Evolutionary conservation across 2,888 invertebrate species (phyloP).

Genomic region (Hypomecis punctinalis): DNA sequence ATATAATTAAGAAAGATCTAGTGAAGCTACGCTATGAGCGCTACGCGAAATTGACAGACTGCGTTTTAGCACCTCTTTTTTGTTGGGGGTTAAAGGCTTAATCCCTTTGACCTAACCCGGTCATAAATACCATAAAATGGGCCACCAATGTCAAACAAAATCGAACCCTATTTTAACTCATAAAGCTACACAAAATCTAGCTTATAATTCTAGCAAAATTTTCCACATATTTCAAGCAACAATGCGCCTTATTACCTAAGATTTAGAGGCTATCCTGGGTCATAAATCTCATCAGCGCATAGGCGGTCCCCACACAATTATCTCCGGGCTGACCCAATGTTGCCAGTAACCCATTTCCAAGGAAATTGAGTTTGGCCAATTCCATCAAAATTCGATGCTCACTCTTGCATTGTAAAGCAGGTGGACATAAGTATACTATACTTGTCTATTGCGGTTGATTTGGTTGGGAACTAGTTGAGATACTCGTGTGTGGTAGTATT

Average conservation of each 20-base stretch:
- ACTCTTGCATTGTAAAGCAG: slow-evolving; percentile 79
- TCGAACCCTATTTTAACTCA: no score
- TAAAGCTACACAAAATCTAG: no score
- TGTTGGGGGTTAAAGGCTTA: no score
- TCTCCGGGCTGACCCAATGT: slow-evolving; percentile 70
- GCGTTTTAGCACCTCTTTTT: no score
- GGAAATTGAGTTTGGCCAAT: slow-evolving; percentile 82
- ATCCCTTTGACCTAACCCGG: no score
- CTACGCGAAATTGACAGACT: no score
- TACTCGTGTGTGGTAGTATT: not conserved
- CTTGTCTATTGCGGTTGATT: slow-evolving; percentile 15
- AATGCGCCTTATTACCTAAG: slow-evolving; percentile 29
- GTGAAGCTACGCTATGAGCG: no score
- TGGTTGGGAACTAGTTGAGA: not conserved
- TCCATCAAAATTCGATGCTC: slow-evolving; percentile 77
- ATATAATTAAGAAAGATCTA: no score
- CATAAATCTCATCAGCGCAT: slow-evolving; percentile 44
- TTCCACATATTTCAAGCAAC: slow-evolving; percentile 26
- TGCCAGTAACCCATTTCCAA: slow-evolving; percentile 73
- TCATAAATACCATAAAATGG: not conserved
- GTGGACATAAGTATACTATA: slow-evolving; percentile 1
- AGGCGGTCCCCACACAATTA: slow-evolving; percentile 76
- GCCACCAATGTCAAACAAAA: not conserved
- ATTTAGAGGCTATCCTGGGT: slow-evolving; percentile 43
- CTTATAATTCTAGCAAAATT: not conserved